A percentile compares a stretch with the other conserved stretches of the same genome.
Evolutionary conservation across 2,888 invertebrate genomes (phyloP).

Genomic region (Amblyteles armatorius): DNA sequence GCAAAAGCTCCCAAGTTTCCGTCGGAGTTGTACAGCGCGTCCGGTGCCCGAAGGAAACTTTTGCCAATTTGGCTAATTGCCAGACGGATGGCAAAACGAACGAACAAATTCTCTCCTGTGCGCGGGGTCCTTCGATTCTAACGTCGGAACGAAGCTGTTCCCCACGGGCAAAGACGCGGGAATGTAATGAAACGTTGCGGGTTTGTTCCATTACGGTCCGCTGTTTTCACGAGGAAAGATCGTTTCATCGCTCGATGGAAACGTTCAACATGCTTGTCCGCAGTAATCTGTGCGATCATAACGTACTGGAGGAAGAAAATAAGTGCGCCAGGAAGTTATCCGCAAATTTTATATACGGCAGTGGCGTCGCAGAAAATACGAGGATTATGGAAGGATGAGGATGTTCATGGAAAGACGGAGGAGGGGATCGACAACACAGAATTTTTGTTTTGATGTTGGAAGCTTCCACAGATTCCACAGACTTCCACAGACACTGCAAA

Average conservation of each 20-base stretch:
- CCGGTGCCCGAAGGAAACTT: slow-evolving; percentile 50
- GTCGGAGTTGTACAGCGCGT: slow-evolving; percentile 12
- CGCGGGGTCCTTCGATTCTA: neutral
- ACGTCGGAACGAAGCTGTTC: neutral
- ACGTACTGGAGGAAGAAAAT: neutral
- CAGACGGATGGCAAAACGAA: slow-evolving; percentile 58
- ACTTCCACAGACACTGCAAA: slow-evolving; percentile 65
- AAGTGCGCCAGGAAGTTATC: neutral
- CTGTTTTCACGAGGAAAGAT: neutral
- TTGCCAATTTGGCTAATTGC: slow-evolving; percentile 67
- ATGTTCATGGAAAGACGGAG: neutral
- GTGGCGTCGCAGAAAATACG: slow-evolving; percentile 4
- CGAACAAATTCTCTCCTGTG: slow-evolving; percentile 31
- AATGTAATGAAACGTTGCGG: neutral
- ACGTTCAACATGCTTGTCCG: neutral
- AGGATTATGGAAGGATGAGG: neutral
- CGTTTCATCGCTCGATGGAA: neutral
- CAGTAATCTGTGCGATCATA: neutral
- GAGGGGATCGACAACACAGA: slow-evolving; percentile 67
- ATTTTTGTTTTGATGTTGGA: slow-evolving; percentile 55
- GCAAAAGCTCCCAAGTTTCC: slow-evolving; percentile 18
- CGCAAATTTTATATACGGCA: neutral
- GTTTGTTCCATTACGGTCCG: neutral
- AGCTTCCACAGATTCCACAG: too few relatives aligned
- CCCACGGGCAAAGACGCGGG: neutral